Evolutionary conservation across 2,888 invertebrate genomes (phyloP), one percentile per base, ranked within the genome.

Genomic region (Calameuta idolon): DNA sequence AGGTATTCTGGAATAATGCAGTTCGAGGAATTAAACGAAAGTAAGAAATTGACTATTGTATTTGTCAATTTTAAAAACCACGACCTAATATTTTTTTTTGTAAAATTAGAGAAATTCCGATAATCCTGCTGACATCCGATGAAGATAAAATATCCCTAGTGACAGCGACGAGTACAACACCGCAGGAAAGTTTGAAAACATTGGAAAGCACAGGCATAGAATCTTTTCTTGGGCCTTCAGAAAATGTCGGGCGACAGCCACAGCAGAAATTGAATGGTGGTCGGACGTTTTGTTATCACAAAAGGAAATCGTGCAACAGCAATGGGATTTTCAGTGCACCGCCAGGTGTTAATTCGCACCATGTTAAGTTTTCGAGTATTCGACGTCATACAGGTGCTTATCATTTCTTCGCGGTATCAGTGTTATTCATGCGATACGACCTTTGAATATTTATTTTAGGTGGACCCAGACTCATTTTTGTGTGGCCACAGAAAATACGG

Each of bases 401-500:
- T 55, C 55, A 55, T 71, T 31, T 71, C 12, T 71, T 30, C 11
- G 9, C 23, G 9, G 9, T 23, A 55, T 55, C 9, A 9, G 1
- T 23, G 23, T 55, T 4, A 15, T 55, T 23, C 23, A 55, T 9
- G 0, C 23, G 23, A 5, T 55, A 55, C 23, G 9, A 23, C 1
- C 55, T 9, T 55, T 23, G 55, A 55, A 55, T 15, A 11, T 71
- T 79, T 40, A 37, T 82, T 81, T 74, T 71, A 90, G 90, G 86
- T 78, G 87, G 86, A 69, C 87, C 89, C 15, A 85, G 86, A 81
- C 77, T 90, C 12, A 86, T 90, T 40, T 90, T 91, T 68, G 84
- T 90, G 69, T 90, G 90, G 90, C 90, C 90, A 1, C 89, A 88
- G 74, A 87, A 89, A 74, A 79, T 85, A 23, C 82, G 83, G 11